Evolutionary conservation across 2,113 vertebrate species (phyloP), one percentile per base, ranked within the genome.

Genomic region (Zootoca vivipara): DNA sequence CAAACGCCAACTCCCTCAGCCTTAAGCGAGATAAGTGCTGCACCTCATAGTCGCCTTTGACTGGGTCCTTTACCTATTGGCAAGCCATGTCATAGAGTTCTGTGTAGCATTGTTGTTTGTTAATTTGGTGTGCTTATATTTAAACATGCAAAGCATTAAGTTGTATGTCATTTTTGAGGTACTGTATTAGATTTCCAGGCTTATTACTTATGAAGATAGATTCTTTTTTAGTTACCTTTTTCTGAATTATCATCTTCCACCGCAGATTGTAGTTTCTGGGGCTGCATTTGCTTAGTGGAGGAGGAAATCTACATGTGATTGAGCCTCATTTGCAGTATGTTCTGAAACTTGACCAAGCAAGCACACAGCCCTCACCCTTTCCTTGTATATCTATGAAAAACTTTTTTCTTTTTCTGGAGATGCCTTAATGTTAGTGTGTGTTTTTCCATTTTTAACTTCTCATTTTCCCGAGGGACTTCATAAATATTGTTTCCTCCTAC

Each of bases 401-500:
- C 30, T 18, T 42, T 42, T 22, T 35, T 42, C 42, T 5, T 0
- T 0, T n/a, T 90, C 87, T 87, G 13, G 69, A 33, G 26, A 40
- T 46, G 46, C 73, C 7, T 28, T n/a, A 22, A 52, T 10, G 33
- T 52, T 82, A 20, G 67, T 69, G 85, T 72, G 0, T 1, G 1
- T 88, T 88, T 82, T 84, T 74, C 88, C 69, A 12, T 78, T 88
- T 92, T 88, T 88, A 95, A 88, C 87, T 94, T 93, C 90, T 84
- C 4, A 77, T 12, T 85, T 70, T 96, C 95, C 91, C 78, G 28
- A 6, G 95, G 94, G 95, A 89, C 93, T 92, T 95, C 78, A 95
- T 96, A 94, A 95, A 93, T 92, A 95, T 92, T 91, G 89, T 58
- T 96, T 95, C 88, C 88, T 94, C 33, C 83, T 90, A 93, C 90